A percentile compares a stretch with the other conserved stretches of the same genome.
phyloP scores from a whole-genome alignment of 1,140 invertebrate genomes.

The Epicauta chinensis region DNA sequence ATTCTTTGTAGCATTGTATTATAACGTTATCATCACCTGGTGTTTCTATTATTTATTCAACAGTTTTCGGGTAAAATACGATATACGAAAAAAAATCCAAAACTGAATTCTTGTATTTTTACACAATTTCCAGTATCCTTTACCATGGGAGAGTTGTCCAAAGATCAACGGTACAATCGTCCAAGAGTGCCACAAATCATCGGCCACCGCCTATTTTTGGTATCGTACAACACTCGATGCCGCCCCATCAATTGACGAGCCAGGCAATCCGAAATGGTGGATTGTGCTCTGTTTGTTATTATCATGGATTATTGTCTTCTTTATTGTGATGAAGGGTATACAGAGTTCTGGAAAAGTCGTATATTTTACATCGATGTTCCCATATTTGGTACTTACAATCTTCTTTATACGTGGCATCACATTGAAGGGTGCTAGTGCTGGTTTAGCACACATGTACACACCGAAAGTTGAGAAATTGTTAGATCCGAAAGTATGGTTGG shows the following conservation, averaged over 20 bases:
- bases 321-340: constrained; percentile 97
- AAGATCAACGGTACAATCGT: constrained; percentile 62
- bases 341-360: constrained; percentile 96
- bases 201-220: constrained; percentile 86
- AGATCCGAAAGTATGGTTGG: constrained; percentile 82
- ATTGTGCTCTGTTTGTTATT: constrained; percentile 86
- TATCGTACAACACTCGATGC: constrained; percentile 80
- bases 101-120: neutral
- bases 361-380: constrained; percentile 94
- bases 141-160: constrained; percentile 83
- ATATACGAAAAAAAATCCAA: neutral
- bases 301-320: constrained; percentile 92
- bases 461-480: constrained; percentile 80
- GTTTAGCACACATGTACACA: constrained; percentile 86
- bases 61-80: constrained; percentile 72
- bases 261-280: constrained; percentile 87
- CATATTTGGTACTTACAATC: constrained; percentile 90
- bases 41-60: constrained; percentile 94
- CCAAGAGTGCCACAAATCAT: constrained; percentile 72
- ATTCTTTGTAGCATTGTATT: constrained; percentile 89
- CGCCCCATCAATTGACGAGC: constrained; percentile 73
- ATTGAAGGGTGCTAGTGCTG: constrained; percentile 79
- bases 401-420: constrained; percentile 91
- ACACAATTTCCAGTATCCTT: constrained; percentile 52
- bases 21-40: constrained; percentile 98